A percentile compares a stretch with the other conserved stretches of the same genome.
phyloP scores from a whole-genome alignment of 30 jellyfish, hydroid and myxozoan species.

The Hydractinia symbiolongicarpus region DNA sequence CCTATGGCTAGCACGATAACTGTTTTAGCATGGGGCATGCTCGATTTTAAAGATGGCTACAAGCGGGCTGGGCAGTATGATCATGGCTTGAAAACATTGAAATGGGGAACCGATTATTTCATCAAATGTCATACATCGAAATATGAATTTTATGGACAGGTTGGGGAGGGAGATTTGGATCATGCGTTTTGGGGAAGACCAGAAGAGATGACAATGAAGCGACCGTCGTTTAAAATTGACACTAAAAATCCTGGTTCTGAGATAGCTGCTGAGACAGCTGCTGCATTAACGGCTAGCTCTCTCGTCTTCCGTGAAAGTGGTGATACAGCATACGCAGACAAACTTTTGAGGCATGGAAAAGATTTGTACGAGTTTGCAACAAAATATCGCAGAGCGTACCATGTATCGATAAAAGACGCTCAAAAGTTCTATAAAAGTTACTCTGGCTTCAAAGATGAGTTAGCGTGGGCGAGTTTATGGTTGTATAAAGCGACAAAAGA shows the following conservation, averaged over 20 bases:
- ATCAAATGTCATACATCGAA: constrained; percentile 49
- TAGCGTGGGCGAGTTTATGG: constrained; percentile 61
- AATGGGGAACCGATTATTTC: constrained; percentile 73
- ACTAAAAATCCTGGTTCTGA: constrained; percentile 48
- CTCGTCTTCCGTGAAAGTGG: constrained; percentile 24
- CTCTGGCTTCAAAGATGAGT: constrained; percentile 54
- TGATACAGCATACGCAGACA: constrained; percentile 25
- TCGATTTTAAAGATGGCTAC: constrained; percentile 42
- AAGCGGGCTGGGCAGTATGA: constrained; percentile 44
- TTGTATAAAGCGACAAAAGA: constrained; percentile 52
- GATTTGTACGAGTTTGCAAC: constrained; percentile 51
- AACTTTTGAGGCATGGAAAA: constrained; percentile 36
- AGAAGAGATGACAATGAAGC: constrained; percentile 48
- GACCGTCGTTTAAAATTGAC: constrained; percentile 47
- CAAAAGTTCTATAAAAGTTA: constrained; percentile 45
- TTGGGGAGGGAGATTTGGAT: constrained; percentile 55
- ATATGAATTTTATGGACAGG: constrained; percentile 54
- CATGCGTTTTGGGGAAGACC: constrained; percentile 73
- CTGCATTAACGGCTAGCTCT: constrained; percentile 64
- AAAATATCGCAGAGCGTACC: constrained; percentile 46
- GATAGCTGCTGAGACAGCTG: constrained; percentile 69
- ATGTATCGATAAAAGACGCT: constrained; percentile 42
- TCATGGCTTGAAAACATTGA: constrained; percentile 37
- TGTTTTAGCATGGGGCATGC: constrained; percentile 59
- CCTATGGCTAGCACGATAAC: constrained; percentile 66